These are phyloP conservation scores for Megaceryle torquata DNA, from an alignment of 2,113 vertebrate genomes.

Conservation along the genomic window DNA sequence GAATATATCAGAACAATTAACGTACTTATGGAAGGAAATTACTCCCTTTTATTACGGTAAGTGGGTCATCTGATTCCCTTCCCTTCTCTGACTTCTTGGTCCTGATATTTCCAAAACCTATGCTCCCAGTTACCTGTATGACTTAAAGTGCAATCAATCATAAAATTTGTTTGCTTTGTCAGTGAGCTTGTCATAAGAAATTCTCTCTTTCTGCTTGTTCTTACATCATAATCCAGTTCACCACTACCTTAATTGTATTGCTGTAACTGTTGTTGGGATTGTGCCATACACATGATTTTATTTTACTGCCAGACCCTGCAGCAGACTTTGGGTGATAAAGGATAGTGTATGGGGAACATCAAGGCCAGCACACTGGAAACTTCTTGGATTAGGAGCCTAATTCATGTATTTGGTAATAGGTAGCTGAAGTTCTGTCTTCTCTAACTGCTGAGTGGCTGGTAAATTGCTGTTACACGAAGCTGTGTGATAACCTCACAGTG, in stretches of 20 bases:
- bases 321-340: neutral
- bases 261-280: neutral
- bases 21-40: neutral
- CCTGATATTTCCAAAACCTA: neutral
- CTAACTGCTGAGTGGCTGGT: neutral
- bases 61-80: neutral
- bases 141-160: neutral
- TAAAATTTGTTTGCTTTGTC: neutral
- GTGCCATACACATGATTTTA: neutral
- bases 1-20: neutral
- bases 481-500: accelerated
- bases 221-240: neutral
- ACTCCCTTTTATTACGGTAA: neutral
- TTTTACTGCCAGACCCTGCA: neutral
- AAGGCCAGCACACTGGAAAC: neutral
- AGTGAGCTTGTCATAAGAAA: neutral
- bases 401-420: neutral
- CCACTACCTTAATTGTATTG: neutral
- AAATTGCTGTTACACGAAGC: neutral
- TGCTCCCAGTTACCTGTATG: neutral
- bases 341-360: neutral
- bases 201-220: neutral
- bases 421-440: neutral
- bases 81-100: neutral
- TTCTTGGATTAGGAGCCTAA: neutral